phyloP scores from a whole-genome alignment of 35 echinoderm and acorn worm species.

The Anneissia japonica region DNA sequence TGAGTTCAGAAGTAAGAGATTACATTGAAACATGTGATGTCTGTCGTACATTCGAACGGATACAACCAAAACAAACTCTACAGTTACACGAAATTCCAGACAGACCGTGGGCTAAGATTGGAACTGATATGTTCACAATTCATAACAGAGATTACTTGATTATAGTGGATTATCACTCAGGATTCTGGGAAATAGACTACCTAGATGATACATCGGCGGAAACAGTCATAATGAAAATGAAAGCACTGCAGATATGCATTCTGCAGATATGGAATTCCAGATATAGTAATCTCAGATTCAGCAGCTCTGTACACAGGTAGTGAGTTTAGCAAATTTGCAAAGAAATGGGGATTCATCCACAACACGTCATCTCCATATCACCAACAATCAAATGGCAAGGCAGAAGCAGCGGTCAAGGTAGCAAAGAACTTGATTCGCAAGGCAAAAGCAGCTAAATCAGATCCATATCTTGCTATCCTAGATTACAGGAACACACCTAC shows the following conservation, averaged over 20 bases:
- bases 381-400: conserved; percentile 8
- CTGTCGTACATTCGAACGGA: conserved; percentile 7
- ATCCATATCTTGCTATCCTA: conserved; percentile 51
- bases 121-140: conserved; percentile 43
- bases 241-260: too few species aligned
- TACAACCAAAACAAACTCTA: conserved; percentile 41
- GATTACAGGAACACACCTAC: conserved; percentile 65
- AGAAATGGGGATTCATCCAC: too few species aligned
- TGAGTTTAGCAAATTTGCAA: too few species aligned
- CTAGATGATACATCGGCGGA: conserved; percentile 2
- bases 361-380: conserved; percentile 22
- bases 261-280: conserved; percentile 48
- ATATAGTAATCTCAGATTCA: conserved; percentile 42
- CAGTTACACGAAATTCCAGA: conserved; percentile 26
- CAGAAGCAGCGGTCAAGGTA: conserved; percentile 20
- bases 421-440: conserved; percentile 11
- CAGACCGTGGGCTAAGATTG: conserved; percentile 48
- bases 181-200: conserved; percentile 58
- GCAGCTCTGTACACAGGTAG: conserved; percentile 29
- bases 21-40: conserved; percentile 51
- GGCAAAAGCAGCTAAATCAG: conserved; percentile 25
- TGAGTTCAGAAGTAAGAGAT: conserved; percentile 45
- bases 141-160: conserved; percentile 46
- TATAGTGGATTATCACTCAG: conserved; percentile 45
- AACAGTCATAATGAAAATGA: conserved; percentile 22